Conservation (phyloP, 2,888 invertebrate species). For the Anaspis maculata region DNA sequence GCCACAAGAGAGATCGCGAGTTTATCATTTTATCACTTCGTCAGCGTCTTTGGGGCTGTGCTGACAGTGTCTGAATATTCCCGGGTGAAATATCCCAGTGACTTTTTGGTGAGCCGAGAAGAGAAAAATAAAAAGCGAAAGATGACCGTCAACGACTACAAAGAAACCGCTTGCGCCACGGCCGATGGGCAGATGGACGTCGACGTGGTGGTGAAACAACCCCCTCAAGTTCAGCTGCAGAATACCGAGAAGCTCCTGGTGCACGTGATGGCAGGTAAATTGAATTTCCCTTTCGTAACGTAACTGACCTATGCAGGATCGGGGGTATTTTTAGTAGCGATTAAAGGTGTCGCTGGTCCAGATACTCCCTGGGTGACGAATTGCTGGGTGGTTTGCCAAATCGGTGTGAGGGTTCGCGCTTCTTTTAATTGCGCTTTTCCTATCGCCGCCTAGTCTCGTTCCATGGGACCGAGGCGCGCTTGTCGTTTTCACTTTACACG, state of each 20-base stretch:
- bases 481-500: too few species aligned
- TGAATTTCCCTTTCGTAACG: too few species aligned
- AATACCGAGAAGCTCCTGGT: slow-evolving; percentile 50
- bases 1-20: slow-evolving; percentile 10
- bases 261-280: slow-evolving; percentile 50
- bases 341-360: slow-evolving; percentile 18
- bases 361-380: too few species aligned
- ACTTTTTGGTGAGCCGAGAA: slow-evolving; percentile 2
- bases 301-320: slow-evolving; percentile 3
- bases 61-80: too few species aligned
- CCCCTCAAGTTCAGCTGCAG: slow-evolving; percentile 23
- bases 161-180: slow-evolving; percentile 45
- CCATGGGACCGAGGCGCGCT: too few species aligned
- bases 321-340: slow-evolving; percentile 9
- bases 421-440: slow-evolving; percentile 33
- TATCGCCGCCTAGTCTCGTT: too few species aligned
- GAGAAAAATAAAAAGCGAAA: slow-evolving; percentile 14
- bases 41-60: too few species aligned
- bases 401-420: slow-evolving; percentile 13
- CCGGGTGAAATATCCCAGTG: too few species aligned
- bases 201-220: slow-evolving; percentile 32
- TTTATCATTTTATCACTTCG: not conserved
- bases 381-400: too few species aligned
- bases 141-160: slow-evolving; percentile 52
- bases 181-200: slow-evolving; percentile 37